Evolutionary conservation across 92 coral and sea anemone species (phyloP), one percentile per base, ranked within the genome.

Genomic region (Pocillopora meandrina): DNA sequence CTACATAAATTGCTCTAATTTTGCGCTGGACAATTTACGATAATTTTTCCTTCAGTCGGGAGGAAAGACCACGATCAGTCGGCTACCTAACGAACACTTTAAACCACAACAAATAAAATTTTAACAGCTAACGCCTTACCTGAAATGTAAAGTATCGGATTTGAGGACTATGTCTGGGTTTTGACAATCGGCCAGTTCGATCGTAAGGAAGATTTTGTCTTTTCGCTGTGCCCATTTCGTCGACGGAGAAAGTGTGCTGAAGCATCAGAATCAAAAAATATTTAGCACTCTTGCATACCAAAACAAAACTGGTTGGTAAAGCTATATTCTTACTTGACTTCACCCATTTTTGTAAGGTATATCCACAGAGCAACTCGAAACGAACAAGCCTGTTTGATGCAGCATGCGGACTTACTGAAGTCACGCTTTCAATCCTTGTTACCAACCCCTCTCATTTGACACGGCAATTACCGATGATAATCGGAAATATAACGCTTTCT

Each of bases 211-310:
- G 12, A 96, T 63, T 71, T 56, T 90, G 89, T 94, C 99, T 68
- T 95, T 92, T 74, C 99, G 82, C 81, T 96, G 99, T 6, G 99
- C 99, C 99, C 99, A 96, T 34, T 83, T 84, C 15, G 91, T 92
- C 31, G 85, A 76, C 12, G 99, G 99, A 69, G 93, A 93, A 18
- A 84, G 65, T 20, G 77, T 74, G 78, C 98, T 94, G 80, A 35
- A 64, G 63, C 67, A 67, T 19, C 16, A 66, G 74, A 84, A 73
- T 72, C 60, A 17, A 56, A 61, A 31, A 3, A 3, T 55, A 62
- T 65, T 16, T 71, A 60, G 11, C 12, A 49, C 65, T 59, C 56
- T 31, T 14, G 31, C 20, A 70, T n/a, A 21, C 36, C 11, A 20
- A 20, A 21, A 60, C 13, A 23, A 65, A 17, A 72, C 36, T 18